Percentiles rank a stretch among this genome's conserved stretches.
Conservation (phyloP, 2,888 invertebrate genomes). For the Pterobdella sp. region DNA sequence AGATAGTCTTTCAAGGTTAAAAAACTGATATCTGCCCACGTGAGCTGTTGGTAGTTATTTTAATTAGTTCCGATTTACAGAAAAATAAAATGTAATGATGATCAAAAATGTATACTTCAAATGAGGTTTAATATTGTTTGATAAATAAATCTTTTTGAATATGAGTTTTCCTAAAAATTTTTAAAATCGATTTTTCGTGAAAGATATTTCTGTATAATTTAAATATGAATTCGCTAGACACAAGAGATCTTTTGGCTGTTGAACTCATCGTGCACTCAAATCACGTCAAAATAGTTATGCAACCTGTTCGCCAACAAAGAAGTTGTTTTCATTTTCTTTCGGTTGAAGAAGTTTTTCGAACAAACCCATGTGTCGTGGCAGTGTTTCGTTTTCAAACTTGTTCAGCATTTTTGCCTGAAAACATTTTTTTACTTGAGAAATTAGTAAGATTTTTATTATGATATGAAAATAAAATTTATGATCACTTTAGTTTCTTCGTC, state of each 20-base stretch:
- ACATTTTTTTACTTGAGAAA: not conserved
- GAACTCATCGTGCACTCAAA: not conserved
- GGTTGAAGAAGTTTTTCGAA: constrained; percentile 26
- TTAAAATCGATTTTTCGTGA: no score
- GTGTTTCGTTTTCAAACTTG: constrained; percentile 24
- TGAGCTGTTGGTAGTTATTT: constrained; percentile 35
- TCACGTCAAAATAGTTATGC: not conserved
- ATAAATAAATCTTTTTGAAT: no score
- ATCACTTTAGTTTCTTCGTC: constrained; percentile 29
- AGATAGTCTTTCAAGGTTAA: constrained; percentile 27
- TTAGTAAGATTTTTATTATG: constrained; percentile 14
- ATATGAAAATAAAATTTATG: not conserved
- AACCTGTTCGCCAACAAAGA: constrained; percentile 31
- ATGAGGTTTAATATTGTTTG: no score
- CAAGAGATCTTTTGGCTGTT: no score
- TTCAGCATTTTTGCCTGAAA: not conserved
- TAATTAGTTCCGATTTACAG: no score
- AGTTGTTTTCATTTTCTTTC: constrained; percentile 30
- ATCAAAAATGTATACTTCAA: no score
- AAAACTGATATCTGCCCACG: constrained; percentile 39
- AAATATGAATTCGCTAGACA: no score
- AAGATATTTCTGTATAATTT: no score
- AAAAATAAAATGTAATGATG: no score
- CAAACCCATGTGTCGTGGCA: constrained; percentile 21
- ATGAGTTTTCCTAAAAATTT: no score